Evolutionary conservation across 2,888 invertebrate genomes (phyloP), one percentile per base, ranked within the genome.

Genomic region (Eristalinus sepulchralis): DNA sequence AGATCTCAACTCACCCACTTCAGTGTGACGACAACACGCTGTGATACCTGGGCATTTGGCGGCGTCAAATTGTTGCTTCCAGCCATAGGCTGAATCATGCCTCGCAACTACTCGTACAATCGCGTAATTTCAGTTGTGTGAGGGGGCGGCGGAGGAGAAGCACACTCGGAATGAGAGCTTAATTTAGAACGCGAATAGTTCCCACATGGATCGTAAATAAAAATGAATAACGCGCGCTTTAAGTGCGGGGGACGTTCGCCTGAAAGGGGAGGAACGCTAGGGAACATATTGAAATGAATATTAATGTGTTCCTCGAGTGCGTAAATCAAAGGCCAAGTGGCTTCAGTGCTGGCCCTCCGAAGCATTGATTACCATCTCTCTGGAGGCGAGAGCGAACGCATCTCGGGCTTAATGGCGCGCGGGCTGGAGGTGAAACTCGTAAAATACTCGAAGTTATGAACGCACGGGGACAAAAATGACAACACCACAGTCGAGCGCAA

Each of bases 171-270:
- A 34, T 10, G 8, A 8, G 34, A 47, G 47, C 72, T 80, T 60
- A 55, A 66, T 73, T 73, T 73, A 80, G 80, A 78, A 67, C 4
- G 17, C 47, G 67, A 67, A 73, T 70, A 81, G 81, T 64, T 81
- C 81, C 81, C 81, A 75, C 63, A 68, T 81, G 81, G 81, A 68
- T 81, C 75, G 68, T 81, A 75, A 81, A 81, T 70, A 75, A 68
- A 68, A 81, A 68, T 81, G 55, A 81, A 81, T 63, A 75, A 81
- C 75, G 63, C 63, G 64, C 53, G 27, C 63, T 17, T 24, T 55
- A 27, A 13, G 22, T 20, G 57, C 24, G 27, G 27, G 24, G 47
- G 47, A 17, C 47, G 47, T 47, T 17, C 9, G 8, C 47, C n/a
- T 17, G 2, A 11, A 10, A n/a, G 2, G 39, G n/a, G 13, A n/a